Evolutionary conservation across 2,888 invertebrate genomes (phyloP), one percentile per base, ranked within the genome.

Genomic region (Caenorhabditis sinica): DNA sequence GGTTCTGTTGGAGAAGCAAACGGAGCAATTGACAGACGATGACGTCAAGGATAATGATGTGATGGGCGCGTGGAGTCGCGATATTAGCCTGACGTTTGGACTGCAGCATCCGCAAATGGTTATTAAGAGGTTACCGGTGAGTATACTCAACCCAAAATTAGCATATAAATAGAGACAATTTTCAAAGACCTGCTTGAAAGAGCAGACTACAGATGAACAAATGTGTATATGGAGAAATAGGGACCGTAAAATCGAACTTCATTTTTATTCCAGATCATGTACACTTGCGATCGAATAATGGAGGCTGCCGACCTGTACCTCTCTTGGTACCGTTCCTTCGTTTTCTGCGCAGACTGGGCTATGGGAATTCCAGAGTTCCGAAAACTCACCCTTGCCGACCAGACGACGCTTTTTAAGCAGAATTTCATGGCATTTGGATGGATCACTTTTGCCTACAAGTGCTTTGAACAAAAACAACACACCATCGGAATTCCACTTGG

Each of bases 351-450:
- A 60, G 90, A 90, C 36, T 90, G 90, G 90, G 89, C 89, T 28
- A 88, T 89, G 86, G 87, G 88, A 28, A 89, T 90, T 23, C 87
- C 89, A 0, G 89, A 89, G 25, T 90, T 90, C 65, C 85, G 88
- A 20, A 72, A 82, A 5, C 77, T 90, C 2, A 84, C 88, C 11
- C 83, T 87, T 9, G 69, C 82, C 40, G 90, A 90, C 73, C 90
- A 90, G 86, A 89, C 89, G 36, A 76, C 85, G 1, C 87, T 90
- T 11, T 90, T 90, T 87, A 89, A 89, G 63, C 88, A 90, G 58
- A 90, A 90, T 73, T 90, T 89, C 74, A 89, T 89, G 89, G 87
- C 88, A 25, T 90, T 90, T 76, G 90, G 89, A 40, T 90, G 90
- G 90, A 86, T 90, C 20, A 89, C 88, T 23, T 89, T 87, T 53